Evolutionary conservation across 2,113 vertebrate genomes (phyloP).

Genomic region (Fregetta grallaria): DNA sequence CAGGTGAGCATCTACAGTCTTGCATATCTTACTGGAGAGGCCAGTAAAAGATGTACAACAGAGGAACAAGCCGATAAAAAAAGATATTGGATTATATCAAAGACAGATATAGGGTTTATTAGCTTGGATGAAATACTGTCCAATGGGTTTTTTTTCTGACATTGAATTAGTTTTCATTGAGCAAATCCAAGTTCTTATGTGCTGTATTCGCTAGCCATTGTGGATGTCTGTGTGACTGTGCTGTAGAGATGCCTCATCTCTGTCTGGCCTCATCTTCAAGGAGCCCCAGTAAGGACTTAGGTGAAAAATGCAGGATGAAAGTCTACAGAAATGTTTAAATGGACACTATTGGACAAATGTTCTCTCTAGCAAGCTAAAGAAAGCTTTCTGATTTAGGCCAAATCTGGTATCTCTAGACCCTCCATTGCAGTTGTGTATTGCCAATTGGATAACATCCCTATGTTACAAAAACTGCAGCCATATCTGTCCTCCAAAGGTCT

Average conservation of each 20-base stretch:
- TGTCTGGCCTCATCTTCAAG: background rate
- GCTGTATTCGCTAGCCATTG: background rate
- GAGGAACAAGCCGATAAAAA: background rate
- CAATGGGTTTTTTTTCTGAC: background rate
- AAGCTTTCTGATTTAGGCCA: background rate
- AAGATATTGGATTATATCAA: background rate
- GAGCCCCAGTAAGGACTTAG: background rate
- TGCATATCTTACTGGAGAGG: background rate
- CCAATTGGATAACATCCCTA: background rate
- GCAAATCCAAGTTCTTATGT: background rate
- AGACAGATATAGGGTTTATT: background rate
- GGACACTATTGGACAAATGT: background rate
- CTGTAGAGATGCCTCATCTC: background rate
- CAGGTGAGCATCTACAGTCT: background rate
- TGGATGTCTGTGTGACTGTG: background rate
- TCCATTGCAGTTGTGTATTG: background rate
- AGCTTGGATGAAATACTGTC: background rate
- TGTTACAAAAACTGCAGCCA: background rate
- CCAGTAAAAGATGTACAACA: background rate
- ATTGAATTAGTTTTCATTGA: background rate
- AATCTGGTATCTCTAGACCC: background rate
- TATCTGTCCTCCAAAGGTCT: background rate
- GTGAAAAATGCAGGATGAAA: background rate
- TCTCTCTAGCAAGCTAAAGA: background rate
- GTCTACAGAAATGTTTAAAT: background rate